These are phyloP conservation scores for Xenopus borealis DNA, from an alignment of 2,113 vertebrate genomes.

Conservation along the genomic window DNA sequence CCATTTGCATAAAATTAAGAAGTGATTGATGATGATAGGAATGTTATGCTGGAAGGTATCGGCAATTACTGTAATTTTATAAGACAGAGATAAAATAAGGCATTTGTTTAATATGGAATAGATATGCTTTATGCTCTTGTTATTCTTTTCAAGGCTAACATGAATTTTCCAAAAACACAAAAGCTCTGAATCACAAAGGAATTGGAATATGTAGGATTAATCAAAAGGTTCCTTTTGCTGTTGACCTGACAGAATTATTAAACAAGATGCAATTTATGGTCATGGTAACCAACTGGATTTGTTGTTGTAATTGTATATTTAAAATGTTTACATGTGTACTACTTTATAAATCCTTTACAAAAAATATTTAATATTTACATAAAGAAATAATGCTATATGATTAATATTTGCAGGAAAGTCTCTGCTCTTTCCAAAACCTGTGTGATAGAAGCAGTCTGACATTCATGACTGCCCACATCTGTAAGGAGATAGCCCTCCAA, in stretches of 20 bases:
- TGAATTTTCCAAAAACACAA: conserved; percentile 34
- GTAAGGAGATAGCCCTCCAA: too few species aligned
- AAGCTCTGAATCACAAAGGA: conserved; percentile 24
- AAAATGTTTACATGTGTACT: too few species aligned
- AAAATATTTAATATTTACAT: neutral
- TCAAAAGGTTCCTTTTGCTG: conserved; percentile 30
- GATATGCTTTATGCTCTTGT: conserved; percentile 37
- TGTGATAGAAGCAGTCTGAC: too few species aligned
- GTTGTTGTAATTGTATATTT: conserved; percentile 20
- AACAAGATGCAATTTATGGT: conserved; percentile 1
- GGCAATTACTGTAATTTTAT: conserved; percentile 39
- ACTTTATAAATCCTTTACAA: too few species aligned
- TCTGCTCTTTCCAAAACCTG: too few species aligned
- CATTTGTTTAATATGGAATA: conserved; percentile 22
- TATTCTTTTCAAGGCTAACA: conserved; percentile 28
- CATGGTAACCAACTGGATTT: conserved; percentile 24
- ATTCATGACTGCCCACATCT: too few species aligned
- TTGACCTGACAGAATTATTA: conserved; percentile 24
- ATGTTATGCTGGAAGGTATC: conserved; percentile 43
- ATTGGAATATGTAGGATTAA: conserved; percentile 40
- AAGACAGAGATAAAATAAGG: conserved; percentile 41
- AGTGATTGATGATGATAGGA: conserved; percentile 38
- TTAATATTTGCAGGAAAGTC: too few species aligned
- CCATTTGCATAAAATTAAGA: conserved; percentile 42
- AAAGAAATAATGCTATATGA: too few species aligned